These are phyloP conservation scores for Glaucomys volans DNA, from an alignment of 2,113 vertebrate species.

Conservation along the genomic window DNA sequence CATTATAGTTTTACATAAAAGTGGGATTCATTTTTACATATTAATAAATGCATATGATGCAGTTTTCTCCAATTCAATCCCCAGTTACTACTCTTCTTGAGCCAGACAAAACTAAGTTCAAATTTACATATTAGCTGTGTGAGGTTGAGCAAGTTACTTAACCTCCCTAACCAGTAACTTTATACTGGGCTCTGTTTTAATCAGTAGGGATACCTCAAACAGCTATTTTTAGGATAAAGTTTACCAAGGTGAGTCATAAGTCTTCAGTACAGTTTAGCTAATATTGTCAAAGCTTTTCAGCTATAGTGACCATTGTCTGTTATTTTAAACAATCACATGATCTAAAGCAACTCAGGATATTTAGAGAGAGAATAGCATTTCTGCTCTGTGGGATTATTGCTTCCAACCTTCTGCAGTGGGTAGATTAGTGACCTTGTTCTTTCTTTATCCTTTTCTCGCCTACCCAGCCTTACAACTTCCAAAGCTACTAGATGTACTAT, in stretches of 20 bases:
- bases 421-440: too few species aligned
- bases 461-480: too few species aligned
- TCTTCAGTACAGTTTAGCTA: background rate
- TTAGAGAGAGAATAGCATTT: background rate
- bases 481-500: too few species aligned
- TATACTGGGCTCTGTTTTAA: background rate
- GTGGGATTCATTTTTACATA: too few species aligned
- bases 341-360: background rate
- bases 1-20: too few species aligned
- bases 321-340: background rate
- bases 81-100: background rate
- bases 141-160: background rate
- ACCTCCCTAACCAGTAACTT: background rate
- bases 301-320: background rate
- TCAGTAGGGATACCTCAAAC: background rate
- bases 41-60: too few species aligned
- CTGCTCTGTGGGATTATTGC: background rate
- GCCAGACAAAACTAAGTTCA: background rate
- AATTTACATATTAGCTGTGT: background rate
- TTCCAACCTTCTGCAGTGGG: background rate
- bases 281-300: slow-evolving; percentile 32
- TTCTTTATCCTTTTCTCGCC: too few species aligned
- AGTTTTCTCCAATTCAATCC: too few species aligned
- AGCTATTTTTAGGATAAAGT: slow-evolving; percentile 16
- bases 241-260: background rate